These are phyloP conservation scores for Erethizon dorsatum DNA, from an alignment of 2,797 vertebrate species.

Conservation along the genomic window DNA sequence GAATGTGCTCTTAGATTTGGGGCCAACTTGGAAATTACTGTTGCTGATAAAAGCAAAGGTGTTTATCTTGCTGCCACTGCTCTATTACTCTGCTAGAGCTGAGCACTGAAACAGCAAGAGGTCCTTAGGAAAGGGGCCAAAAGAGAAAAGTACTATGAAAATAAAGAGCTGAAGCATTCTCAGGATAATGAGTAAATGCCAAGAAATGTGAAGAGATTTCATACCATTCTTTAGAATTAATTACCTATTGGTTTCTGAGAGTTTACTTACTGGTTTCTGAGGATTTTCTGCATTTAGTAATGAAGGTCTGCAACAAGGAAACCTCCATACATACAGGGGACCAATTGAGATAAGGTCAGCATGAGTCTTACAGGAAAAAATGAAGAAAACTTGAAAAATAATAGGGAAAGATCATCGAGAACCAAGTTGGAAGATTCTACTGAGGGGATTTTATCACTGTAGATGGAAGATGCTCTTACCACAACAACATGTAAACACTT, in stretches of 20 bases:
- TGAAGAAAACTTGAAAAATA: background rate
- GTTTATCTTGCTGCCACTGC: background rate
- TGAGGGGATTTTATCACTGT: background rate
- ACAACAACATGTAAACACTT: background rate
- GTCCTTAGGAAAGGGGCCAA: background rate
- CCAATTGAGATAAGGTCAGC: background rate
- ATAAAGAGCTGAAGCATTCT: slow-evolving; percentile 15
- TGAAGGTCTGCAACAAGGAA: background rate
- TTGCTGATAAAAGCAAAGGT: background rate
- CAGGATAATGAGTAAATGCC: background rate
- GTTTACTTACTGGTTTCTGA: background rate
- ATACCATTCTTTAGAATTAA: slow-evolving; percentile 11
- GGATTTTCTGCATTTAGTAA: background rate
- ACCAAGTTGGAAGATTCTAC: background rate
- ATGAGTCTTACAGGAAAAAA: background rate
- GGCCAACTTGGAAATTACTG: background rate
- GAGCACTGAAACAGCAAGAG: background rate
- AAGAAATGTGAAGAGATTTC: background rate
- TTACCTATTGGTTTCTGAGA: background rate
- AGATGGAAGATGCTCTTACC: background rate
- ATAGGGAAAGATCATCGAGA: background rate
- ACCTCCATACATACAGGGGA: background rate
- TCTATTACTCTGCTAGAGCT: background rate
- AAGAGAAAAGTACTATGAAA: background rate
- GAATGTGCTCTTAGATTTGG: background rate